Evolutionary conservation across 2,797 vertebrate genomes (phyloP).

Genomic region (Cynodonichthys magdalenae): DNA sequence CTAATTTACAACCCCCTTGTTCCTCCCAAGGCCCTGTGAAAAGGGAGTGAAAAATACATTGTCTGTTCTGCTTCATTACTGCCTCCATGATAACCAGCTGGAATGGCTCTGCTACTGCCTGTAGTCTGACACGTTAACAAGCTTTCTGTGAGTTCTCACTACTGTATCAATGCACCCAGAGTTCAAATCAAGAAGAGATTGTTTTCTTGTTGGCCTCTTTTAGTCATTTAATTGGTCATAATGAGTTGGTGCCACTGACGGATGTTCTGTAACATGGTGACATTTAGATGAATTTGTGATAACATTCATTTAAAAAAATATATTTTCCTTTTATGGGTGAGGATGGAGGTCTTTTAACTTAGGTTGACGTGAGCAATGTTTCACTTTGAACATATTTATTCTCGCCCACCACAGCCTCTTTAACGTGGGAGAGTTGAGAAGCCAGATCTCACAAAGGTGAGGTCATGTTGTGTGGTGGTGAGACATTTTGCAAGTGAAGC

Average conservation of each 20-base stretch:
- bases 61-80: constrained; percentile 43
- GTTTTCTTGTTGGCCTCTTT: too few species aligned
- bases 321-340: background rate
- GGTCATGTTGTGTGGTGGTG: constrained; percentile 69
- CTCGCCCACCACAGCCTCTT: constrained; percentile 36
- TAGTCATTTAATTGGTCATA: background rate
- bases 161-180: constrained; percentile 6
- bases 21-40: constrained; percentile 25
- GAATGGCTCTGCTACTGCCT: constrained; percentile 48
- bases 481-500: too few species aligned
- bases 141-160: constrained; percentile 16
- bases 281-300: background rate
- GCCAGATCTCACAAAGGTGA: constrained; percentile 46
- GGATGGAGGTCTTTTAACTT: background rate
- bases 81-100: constrained; percentile 50
- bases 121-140: constrained; percentile 27
- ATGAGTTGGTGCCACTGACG: background rate
- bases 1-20: constrained; percentile 54
- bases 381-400: constrained; percentile 30
- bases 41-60: constrained; percentile 40
- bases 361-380: background rate
- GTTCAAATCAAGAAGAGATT: constrained; percentile 8
- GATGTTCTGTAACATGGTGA: background rate
- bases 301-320: background rate
- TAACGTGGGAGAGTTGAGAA: constrained; percentile 44